Conservation (phyloP, 53 echinoderm and acorn worm species). For the Zoroaster sp. region DNA sequence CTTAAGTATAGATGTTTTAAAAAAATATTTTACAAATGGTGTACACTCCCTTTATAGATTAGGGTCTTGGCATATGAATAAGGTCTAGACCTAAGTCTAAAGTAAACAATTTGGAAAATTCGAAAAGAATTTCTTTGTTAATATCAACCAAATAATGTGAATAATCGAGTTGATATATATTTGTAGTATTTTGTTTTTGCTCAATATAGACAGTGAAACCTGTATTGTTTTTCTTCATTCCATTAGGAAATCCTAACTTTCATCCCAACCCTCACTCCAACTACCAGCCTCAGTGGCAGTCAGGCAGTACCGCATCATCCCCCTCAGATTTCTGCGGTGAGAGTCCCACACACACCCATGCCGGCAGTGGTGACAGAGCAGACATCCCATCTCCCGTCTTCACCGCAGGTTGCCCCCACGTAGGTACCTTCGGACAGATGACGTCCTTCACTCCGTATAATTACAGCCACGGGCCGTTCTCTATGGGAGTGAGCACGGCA, state of each 20-base stretch:
- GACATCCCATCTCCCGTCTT: not conserved
- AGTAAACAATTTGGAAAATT: too few relatives aligned
- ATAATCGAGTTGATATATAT: not conserved
- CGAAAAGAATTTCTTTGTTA: too few relatives aligned
- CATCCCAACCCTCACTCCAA: constrained; percentile 1
- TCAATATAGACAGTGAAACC: too few relatives aligned
- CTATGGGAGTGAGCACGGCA: not conserved
- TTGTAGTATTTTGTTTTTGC: not conserved
- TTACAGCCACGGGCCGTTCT: not conserved
- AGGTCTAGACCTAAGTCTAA: too few relatives aligned
- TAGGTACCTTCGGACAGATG: not conserved
- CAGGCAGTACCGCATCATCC: not conserved
- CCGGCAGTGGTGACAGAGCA: not conserved
- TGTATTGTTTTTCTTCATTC: too few relatives aligned
- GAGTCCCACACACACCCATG: not conserved
- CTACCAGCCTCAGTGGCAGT: constrained; percentile 6
- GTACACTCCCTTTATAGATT: too few relatives aligned
- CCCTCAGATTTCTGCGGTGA: not conserved
- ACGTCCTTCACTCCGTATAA: not conserved
- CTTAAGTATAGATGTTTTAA: too few relatives aligned
- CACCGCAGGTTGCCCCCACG: not conserved
- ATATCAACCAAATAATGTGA: too few relatives aligned
- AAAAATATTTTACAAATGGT: too few relatives aligned
- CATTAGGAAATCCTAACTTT: not conserved
- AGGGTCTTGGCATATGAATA: too few relatives aligned